Evolutionary conservation across 2,797 vertebrate species (phyloP).

Genomic region (Periparus ater): DNA sequence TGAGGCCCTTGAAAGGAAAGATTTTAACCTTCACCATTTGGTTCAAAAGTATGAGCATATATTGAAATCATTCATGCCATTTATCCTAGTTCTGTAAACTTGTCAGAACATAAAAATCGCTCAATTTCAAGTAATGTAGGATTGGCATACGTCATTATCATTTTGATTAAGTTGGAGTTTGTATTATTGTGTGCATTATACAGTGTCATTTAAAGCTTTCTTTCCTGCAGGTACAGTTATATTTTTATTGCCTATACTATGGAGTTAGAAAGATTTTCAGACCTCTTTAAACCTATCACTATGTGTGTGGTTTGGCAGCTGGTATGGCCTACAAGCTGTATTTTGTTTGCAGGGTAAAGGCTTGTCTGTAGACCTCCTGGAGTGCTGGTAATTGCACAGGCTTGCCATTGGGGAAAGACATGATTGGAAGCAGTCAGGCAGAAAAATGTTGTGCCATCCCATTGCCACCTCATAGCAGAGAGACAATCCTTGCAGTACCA

Average conservation of each 20-base stretch:
- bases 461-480: constrained; percentile 91
- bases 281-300: constrained; percentile 78
- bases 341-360: constrained; percentile 96
- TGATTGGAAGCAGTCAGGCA: constrained; percentile 95
- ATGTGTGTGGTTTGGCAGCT: constrained; percentile 95
- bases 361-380: constrained; percentile 92
- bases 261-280: constrained; percentile 78
- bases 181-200: constrained; percentile 84
- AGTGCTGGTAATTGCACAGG: constrained; percentile 94
- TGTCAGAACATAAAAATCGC: constrained; percentile 91
- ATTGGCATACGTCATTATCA: constrained; percentile 98
- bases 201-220: constrained; percentile 80
- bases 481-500: constrained; percentile 92
- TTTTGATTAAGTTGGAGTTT: constrained; percentile 96
- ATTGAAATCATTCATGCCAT: constrained; percentile 98
- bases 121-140: constrained; percentile 88
- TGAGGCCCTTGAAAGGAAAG: constrained; percentile 99
- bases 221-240: constrained; percentile 79
- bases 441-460: constrained; percentile 98
- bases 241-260: constrained; percentile 79
- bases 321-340: constrained; percentile 91
- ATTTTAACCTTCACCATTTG: constrained; percentile 99
- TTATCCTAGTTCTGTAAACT: constrained; percentile 99
- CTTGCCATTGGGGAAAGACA: constrained; percentile 90
- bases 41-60: constrained; percentile 94